These are phyloP conservation scores for Petrophora chlorosata DNA, from an alignment of 2,888 invertebrate species.

Conservation along the genomic window DNA sequence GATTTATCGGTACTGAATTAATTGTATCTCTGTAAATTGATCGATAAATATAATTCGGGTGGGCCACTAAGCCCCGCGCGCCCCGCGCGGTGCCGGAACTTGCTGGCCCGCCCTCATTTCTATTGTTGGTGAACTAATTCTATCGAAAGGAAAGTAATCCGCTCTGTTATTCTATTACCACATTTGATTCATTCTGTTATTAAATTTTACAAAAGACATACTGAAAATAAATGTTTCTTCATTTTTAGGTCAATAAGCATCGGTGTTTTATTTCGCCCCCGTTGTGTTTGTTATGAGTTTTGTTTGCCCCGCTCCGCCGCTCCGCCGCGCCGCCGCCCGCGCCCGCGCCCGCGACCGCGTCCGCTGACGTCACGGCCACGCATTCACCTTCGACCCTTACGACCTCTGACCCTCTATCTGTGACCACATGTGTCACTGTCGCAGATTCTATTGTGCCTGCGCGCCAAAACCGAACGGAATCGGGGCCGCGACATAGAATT, in stretches of 20 bases:
- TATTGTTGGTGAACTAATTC: conserved; percentile 79
- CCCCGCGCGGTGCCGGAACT: neutral
- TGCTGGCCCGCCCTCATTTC: conserved; percentile 46
- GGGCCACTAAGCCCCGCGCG: neutral
- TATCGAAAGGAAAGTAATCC: conserved; percentile 76
- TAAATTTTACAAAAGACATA: conserved; percentile 87
- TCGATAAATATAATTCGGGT: conserved; percentile 74
- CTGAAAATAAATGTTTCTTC: conserved; percentile 89
- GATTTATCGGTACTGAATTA: conserved; percentile 79
- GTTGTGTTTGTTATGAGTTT: conserved; percentile 31
- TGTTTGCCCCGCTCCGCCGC: conserved; percentile 1
- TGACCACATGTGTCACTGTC: too few relatives aligned
- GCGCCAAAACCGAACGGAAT: too few relatives aligned
- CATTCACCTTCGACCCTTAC: too few relatives aligned
- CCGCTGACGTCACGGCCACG: too few relatives aligned
- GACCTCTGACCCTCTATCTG: too few relatives aligned
- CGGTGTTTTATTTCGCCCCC: conserved; percentile 76
- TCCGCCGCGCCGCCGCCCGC: neutral
- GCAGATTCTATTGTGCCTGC: too few relatives aligned
- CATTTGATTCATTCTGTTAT: conserved; percentile 83
- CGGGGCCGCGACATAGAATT: too few relatives aligned
- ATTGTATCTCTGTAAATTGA: conserved; percentile 78
- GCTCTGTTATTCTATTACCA: conserved; percentile 79
- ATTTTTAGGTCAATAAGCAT: conserved; percentile 88
- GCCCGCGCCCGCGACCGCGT: neutral